phyloP scores from a whole-genome alignment of 2,888 invertebrate genomes.

The Glyphotaelius pellucidus region DNA sequence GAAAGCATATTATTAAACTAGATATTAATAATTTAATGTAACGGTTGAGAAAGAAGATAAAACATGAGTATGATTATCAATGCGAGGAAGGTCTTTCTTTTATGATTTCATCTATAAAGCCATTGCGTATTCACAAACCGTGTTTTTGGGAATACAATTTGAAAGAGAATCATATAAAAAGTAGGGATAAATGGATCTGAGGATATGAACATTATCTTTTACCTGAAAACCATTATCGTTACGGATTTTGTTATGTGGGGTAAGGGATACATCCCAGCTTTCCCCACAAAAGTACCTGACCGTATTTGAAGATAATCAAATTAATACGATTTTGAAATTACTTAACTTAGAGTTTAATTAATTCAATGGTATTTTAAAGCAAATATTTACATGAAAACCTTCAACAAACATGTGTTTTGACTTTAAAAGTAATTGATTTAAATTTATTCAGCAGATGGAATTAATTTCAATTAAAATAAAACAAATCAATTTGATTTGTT shows the following conservation, averaged over 20 bases:
- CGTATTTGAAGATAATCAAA: background rate
- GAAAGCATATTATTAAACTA: too few relatives aligned
- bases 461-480: too few relatives aligned
- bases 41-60: background rate
- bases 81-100: background rate
- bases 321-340: background rate
- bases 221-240: background rate
- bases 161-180: background rate
- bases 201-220: background rate
- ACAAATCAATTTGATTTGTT: too few relatives aligned
- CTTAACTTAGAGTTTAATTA: background rate
- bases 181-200: background rate
- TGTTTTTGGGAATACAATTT: background rate
- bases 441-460: too few relatives aligned
- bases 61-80: background rate
- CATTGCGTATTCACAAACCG: background rate
- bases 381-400: background rate
- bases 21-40: background rate
- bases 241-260: background rate
- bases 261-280: background rate
- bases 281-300: background rate
- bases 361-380: background rate
- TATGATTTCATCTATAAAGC: background rate
- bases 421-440: too few relatives aligned
- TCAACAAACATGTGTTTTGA: too few relatives aligned